Evolutionary conservation across 2,797 vertebrate genomes (phyloP), one percentile per base, ranked within the genome.

Genomic region (Danio kyathit): DNA sequence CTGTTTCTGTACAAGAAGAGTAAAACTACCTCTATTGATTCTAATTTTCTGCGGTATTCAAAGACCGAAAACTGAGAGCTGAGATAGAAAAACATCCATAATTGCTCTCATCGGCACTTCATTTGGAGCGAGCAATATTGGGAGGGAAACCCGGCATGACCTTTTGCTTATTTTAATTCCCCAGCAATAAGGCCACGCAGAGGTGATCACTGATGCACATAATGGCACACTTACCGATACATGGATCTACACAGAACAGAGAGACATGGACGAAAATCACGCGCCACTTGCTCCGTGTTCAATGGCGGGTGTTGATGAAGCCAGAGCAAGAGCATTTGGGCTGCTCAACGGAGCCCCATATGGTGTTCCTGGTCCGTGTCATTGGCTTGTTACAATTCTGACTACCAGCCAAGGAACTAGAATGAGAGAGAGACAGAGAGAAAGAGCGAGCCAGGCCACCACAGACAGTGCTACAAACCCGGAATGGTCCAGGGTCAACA

Each of bases 401-500:
- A 97, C 96, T 98, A 95, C 94, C 95, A 96, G 95, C 96, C 95
- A 96, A 95, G 75, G 84, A 84, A 60, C 66, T 80, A 79, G 70
- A 85, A 74, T 82, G 86, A 87, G 87, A 83, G 10, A 82, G 83
- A 82, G 66, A 83, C 48, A 54, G 80, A 76, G 79, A 82, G 87
- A 81, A 85, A 88, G 91, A 52, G 86, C 79, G 96, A 95, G 95
- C 95, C 94, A 94, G 74, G 65, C 69, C 95, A 96, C 96, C 96
- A 95, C 96, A 96, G 97, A 97, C 96, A 96, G 95, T 90, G 94
- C 95, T 96, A 96, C 96, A 97, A 87, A 97, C 96, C 29, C 97
- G 95, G 96, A 99, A 99, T 97, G 96, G 97, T 97, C 96, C 96
- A 97, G 97, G 98, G 98, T 99, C 98, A 99, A 98, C 97, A 98